Evolutionary conservation across 2,113 vertebrate genomes (phyloP).

Genomic region (Platichthys flesus): DNA sequence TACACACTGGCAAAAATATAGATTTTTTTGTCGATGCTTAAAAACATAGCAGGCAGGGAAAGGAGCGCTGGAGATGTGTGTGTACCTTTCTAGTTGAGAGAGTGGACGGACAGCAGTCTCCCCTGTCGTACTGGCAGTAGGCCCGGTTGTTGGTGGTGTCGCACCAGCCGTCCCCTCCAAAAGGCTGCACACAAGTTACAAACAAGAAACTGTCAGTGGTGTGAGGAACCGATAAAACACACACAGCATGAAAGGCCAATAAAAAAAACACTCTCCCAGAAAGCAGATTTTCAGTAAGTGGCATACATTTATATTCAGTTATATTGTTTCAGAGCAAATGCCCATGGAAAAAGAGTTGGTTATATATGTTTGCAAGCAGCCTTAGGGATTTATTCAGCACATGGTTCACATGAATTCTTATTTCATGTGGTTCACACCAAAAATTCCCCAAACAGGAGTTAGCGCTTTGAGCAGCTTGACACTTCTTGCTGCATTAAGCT

Average conservation of each 20-base stretch:
- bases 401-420: not conserved
- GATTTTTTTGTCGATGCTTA: not conserved
- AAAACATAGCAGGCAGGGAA: not conserved
- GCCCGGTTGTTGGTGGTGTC: slow-evolving; percentile 98
- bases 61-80: slow-evolving; percentile 10
- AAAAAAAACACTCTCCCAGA: not conserved
- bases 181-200: slow-evolving; percentile 84
- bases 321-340: not conserved
- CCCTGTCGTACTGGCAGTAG: slow-evolving; percentile 96
- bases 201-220: slow-evolving; percentile 42
- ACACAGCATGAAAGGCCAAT: not conserved
- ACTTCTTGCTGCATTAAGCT: not conserved
- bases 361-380: not conserved
- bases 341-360: slow-evolving; percentile 22
- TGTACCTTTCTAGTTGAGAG: slow-evolving; percentile 94
- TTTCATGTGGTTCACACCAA: not conserved
- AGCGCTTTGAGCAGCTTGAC: no score
- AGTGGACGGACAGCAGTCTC: slow-evolving; percentile 97
- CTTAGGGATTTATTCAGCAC: not conserved
- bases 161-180: slow-evolving; percentile 96
- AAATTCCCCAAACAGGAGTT: not conserved
- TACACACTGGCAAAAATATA: no score
- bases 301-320: no score
- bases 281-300: not conserved
- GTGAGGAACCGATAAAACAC: slow-evolving; percentile 7